These are phyloP conservation scores for Stichodactyla mertensii DNA, from an alignment of 64 coral and sea anemone genomes.

Conservation along the genomic window DNA sequence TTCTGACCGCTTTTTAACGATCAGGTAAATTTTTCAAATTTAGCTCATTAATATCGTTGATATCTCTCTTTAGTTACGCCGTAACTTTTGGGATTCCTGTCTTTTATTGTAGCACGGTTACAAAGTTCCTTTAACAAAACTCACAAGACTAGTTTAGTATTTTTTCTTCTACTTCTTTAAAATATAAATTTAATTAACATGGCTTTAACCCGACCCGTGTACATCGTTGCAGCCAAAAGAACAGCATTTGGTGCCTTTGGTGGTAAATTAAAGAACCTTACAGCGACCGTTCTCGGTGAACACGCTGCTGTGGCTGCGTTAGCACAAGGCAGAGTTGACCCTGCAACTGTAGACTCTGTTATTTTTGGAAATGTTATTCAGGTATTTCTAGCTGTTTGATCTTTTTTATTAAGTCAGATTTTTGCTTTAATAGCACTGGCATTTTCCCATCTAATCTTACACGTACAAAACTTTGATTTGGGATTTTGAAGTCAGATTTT, in stretches of 20 bases:
- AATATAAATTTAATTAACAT: conserved; percentile 1
- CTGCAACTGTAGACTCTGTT: conserved; percentile 78
- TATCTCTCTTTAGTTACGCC: too few species aligned
- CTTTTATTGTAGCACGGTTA: too few species aligned
- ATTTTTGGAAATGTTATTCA: conserved; percentile 98
- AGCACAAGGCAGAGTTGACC: conserved; percentile 79
- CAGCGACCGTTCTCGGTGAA: conserved; percentile 82
- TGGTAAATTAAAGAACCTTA: conserved; percentile 71
- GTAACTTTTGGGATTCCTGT: too few species aligned
- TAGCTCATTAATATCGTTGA: too few species aligned
- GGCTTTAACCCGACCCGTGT: conserved; percentile 83
- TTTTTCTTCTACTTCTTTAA: neutral
- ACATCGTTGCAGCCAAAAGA: conserved; percentile 94
- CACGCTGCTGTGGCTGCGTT: conserved; percentile 68
- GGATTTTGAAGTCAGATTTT: too few species aligned
- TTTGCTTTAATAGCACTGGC: neutral
- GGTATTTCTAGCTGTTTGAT: conserved; percentile 23
- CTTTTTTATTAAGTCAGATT: neutral
- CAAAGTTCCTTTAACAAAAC: too few species aligned
- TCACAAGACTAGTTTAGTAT: too few species aligned
- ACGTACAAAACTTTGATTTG: too few species aligned
- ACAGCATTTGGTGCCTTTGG: conserved; percentile 97
- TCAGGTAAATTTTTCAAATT: too few species aligned
- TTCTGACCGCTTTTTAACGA: too few species aligned
- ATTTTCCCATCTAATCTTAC: neutral